Base-by-base conservation (phyloP, 92 coral and sea anemone genomes). In the Scolanthus callimorphus region DNA sequence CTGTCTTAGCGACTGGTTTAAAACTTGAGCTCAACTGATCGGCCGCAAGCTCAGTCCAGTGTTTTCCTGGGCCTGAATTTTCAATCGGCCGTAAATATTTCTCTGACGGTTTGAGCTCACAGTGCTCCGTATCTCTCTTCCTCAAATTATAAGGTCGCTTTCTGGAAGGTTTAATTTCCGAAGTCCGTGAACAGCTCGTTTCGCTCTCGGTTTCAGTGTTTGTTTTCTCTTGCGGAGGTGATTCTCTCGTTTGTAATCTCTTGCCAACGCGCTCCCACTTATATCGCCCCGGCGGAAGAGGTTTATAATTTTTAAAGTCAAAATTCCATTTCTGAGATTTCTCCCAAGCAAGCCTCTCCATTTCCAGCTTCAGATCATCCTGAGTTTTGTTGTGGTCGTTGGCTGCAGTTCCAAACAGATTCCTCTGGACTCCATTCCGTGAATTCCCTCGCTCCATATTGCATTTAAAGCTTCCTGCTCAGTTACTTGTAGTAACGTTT, bases 301-400 rank as follows among this genome's bases (percentile, higher is more conserved):
- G 97, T 65, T 79, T 50, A 31, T 67, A 82, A 46, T 80, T 81
- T 46, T 85, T 86, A 77, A 91, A 91, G 59, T 91, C 97, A 51
- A 91, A 91, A 68, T 91, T 91, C 97, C 97, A 91, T 54, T 76
- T 68, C 1, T 56, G 71, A 4, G 63, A 74, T 65, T 91, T 91
- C 39, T 89, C 95, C 39, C 62, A 70, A 27, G 66, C 39, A 21
- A 72, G 67, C 22, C 62, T 45, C 9, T 34, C 73, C 26, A 84
- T 38, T 29, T 86, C 79, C 26, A 74, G 62, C 12, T 51, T 48
- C 51, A 89, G 30, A 49, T 71, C 87, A 22, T 85, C 85, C 27
- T 56, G 84, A 27, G 58, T 61, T 57, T 84, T 74, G 17, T 43
- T 71, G 63, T 91, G 95, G 71, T 91, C 95, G 24, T 51, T 62